Evolutionary conservation across 1,140 invertebrate genomes (phyloP).

Genomic region (Phortica variegata): DNA sequence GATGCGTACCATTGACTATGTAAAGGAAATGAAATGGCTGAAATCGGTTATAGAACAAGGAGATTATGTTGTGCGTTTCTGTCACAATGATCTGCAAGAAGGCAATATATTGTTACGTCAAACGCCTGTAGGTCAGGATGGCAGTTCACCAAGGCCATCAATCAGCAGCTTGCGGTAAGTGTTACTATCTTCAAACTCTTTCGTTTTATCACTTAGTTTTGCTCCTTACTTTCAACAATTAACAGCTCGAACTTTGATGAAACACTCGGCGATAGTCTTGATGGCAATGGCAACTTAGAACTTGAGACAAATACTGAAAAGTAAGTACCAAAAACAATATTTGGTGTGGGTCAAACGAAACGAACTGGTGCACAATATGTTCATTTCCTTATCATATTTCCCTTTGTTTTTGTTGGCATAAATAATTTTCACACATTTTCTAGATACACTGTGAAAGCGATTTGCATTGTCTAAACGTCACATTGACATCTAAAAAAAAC

Average conservation of each 20-base stretch:
- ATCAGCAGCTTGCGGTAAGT: constrained; percentile 33
- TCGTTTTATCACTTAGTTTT: background rate
- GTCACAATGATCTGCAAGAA: constrained; percentile 97
- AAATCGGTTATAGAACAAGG: constrained; percentile 62
- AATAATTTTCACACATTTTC: constrained; percentile 41
- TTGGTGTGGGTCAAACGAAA: background rate
- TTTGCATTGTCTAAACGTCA: constrained; percentile 26
- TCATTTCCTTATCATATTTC: constrained; percentile 12
- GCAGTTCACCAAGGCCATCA: constrained; percentile 25
- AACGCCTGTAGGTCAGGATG: constrained; percentile 5
- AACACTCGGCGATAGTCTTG: constrained; percentile 37
- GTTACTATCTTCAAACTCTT: background rate
- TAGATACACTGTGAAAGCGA: constrained; percentile 41
- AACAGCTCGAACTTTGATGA: constrained; percentile 41
- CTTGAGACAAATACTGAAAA: constrained; percentile 20
- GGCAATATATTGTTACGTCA: constrained; percentile 63
- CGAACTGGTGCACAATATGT: too few species aligned
- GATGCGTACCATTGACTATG: constrained; percentile 60
- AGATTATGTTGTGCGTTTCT: constrained; percentile 89
- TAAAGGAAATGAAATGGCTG: constrained; percentile 67
- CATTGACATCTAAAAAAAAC: constrained; percentile 5
- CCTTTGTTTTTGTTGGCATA: constrained; percentile 23
- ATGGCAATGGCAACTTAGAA: constrained; percentile 41
- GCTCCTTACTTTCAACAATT: background rate
- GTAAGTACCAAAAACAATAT: constrained; percentile 21